A percentile compares a stretch with the other conserved stretches of the same genome.
Conservation (phyloP, 2,888 invertebrate species). For the Antheraea assamensis region DNA sequence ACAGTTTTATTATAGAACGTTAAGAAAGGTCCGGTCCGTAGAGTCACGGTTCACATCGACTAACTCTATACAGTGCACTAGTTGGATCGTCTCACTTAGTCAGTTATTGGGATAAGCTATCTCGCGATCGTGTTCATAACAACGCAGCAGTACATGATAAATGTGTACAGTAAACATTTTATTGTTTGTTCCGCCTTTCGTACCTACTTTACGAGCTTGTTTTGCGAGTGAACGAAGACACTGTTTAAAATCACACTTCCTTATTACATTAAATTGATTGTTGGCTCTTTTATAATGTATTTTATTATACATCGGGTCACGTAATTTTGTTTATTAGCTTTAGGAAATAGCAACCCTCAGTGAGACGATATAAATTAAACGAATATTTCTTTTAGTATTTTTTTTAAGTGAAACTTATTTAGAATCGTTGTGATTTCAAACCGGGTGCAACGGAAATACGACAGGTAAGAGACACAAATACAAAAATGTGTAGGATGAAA, state of each 20-base stretch:
- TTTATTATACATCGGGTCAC: no score
- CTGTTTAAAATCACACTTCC: neutral
- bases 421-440: no score
- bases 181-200: neutral
- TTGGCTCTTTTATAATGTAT: neutral
- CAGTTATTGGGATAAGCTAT: neutral
- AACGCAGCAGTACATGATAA: slow-evolving; percentile 1
- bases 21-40: neutral
- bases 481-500: no score
- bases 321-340: no score
- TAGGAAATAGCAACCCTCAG: no score
- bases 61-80: neutral
- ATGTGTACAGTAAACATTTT: slow-evolving; percentile 5
- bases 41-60: neutral
- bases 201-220: slow-evolving; percentile 1
- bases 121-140: slow-evolving; percentile 4
- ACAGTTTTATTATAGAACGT: no score
- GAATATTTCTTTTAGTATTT: no score
- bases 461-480: no score
- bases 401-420: no score
- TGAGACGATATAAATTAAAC: no score
- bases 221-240: neutral
- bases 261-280: neutral
- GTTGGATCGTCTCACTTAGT: neutral
- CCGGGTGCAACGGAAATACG: no score